Evolutionary conservation across 2,113 vertebrate genomes (phyloP), one percentile per base, ranked within the genome.

Genomic region (Mus pahari): DNA sequence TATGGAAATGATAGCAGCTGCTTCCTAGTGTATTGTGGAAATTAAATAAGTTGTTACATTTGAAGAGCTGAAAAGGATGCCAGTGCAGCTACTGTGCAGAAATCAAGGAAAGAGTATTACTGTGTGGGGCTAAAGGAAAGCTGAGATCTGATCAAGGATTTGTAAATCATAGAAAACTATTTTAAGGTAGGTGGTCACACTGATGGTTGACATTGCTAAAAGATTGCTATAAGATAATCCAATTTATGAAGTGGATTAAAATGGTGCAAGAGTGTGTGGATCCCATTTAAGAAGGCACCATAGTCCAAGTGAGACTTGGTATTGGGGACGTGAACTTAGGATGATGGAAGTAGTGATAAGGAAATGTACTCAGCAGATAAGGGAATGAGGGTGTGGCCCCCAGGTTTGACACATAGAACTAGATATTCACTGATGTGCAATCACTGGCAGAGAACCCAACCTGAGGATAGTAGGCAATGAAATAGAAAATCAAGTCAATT

Each of bases 191-290:
- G 45, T 10, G 26, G 14, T 86, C 50, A 66, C n/a, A 71, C 31
- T 78, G 64, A 53, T 50, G 89, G 86, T 96, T 79, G 53, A 58
- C 26, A 93, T 48, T 95, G 89, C 77, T 66, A 87, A 94, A 94
- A 64, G 74, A 58, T 28, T 64, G 26, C 62, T 28, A 12, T 11
- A 64, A 64, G 62, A 28, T 64, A 64, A 31, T 64, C n/a, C 55
- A 36, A 74, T 87, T 39, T 83, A 2, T 83, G 33, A 86, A 89
- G 92, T 82, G 64, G 53, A 53, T 77, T 92, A 55, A 42, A 24
- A 53, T 75, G 50, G 42, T 73, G 12, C 64, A 89, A 81, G 24
- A 92, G 14, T 87, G 42, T 86, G 24, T 58, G 7, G n/a, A 93
- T 60, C 58, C 62, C 13, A 81, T 36, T 89, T 64, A 86, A 91